Conservation (phyloP, 2,888 invertebrate species). For the Drosophila lutescens region DNA sequence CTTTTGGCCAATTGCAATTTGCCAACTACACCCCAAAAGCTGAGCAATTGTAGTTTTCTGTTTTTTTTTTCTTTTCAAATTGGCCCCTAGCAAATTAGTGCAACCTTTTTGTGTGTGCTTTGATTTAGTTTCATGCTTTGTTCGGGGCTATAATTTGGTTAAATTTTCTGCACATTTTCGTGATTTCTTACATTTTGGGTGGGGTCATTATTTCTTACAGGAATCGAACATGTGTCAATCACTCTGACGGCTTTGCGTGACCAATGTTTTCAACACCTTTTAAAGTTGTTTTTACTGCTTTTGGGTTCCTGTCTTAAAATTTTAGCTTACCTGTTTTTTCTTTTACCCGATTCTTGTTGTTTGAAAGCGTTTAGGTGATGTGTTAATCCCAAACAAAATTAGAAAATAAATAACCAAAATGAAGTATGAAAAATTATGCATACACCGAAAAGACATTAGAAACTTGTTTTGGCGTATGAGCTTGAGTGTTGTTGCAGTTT, state of each 20-base stretch:
- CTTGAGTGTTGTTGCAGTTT: constrained; percentile 43
- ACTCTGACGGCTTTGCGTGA: constrained; percentile 38
- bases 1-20: constrained; percentile 41
- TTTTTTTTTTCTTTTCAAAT: constrained; percentile 2
- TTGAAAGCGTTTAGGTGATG: constrained; percentile 33
- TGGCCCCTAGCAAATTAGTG: constrained; percentile 35
- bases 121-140: constrained; percentile 28
- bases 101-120: constrained; percentile 32
- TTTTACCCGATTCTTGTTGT: constrained; percentile 23
- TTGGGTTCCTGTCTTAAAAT: constrained; percentile 3
- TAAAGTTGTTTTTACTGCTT: constrained; percentile 8
- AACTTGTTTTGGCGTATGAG: constrained; percentile 43
- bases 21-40: constrained; percentile 32
- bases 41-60: constrained; percentile 13
- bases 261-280: constrained; percentile 45
- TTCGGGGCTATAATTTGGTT: constrained; percentile 38
- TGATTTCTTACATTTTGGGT: constrained; percentile 21
- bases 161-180: constrained; percentile 36
- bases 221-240: constrained; percentile 38
- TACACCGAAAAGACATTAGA: constrained; percentile 41
- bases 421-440: constrained; percentile 47
- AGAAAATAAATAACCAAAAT: constrained; percentile 28
- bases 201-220: constrained; percentile 21
- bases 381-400: constrained; percentile 30
- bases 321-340: constrained; percentile 31